Evolutionary conservation across 2,888 invertebrate species (phyloP).

Genomic region (Orthosia cruda): DNA sequence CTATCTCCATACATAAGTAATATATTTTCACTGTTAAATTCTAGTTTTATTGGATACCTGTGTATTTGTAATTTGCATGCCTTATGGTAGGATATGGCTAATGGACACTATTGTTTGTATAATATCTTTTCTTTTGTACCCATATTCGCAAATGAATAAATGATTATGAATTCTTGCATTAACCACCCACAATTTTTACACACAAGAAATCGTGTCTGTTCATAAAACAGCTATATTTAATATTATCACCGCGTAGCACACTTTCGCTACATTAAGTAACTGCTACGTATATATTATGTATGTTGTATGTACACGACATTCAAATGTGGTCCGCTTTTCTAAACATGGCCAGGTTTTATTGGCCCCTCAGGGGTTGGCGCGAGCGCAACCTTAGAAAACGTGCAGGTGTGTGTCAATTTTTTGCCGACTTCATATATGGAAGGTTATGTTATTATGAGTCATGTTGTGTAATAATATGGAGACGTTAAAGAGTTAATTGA

Average conservation of each 20-base stretch:
- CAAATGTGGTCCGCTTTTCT: conserved; percentile 59
- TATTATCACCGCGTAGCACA: conserved; percentile 63
- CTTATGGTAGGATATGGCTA: too few species aligned
- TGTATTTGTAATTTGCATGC: too few species aligned
- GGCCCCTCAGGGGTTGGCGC: conserved; percentile 39
- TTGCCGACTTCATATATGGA: background rate
- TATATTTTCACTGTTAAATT: too few species aligned
- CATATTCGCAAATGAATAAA: too few species aligned
- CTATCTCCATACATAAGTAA: too few species aligned
- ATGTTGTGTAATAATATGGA: background rate
- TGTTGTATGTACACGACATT: conserved; percentile 46
- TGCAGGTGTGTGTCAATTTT: conserved; percentile 8
- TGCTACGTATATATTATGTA: background rate
- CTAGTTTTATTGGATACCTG: too few species aligned
- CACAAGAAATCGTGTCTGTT: conserved; percentile 48
- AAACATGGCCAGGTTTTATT: conserved; percentile 52
- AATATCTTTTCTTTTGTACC: too few species aligned
- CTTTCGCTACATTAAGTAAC: conserved; percentile 72
- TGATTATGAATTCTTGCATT: too few species aligned
- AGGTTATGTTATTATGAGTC: background rate
- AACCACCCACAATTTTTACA: conserved; percentile 19
- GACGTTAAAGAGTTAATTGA: background rate
- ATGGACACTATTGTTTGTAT: too few species aligned
- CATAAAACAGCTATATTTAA: conserved; percentile 63
- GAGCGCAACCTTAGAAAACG: background rate